Conservation (phyloP, 2,797 vertebrate genomes). For the Tapera naevia region DNA sequence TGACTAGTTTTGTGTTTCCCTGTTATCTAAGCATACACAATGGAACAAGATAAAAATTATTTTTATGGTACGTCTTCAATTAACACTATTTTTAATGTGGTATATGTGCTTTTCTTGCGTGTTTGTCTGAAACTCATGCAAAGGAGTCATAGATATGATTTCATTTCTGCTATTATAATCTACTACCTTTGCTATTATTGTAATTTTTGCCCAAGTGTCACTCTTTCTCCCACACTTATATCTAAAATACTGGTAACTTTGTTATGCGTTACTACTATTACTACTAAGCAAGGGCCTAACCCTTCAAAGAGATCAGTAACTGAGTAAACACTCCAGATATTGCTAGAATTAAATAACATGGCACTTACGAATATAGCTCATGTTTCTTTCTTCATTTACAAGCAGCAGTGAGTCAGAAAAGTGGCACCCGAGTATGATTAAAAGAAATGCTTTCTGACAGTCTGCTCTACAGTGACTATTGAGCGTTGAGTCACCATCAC, state of each 20-base stretch:
- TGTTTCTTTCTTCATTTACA: constrained; percentile 42
- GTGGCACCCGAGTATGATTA: background rate
- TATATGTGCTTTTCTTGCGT: background rate
- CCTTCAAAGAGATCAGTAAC: background rate
- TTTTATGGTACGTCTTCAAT: background rate
- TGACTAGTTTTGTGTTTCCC: background rate
- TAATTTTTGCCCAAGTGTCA: background rate
- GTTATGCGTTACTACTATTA: background rate
- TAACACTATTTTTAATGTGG: background rate
- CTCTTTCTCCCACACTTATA: background rate
- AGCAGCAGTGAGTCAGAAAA: constrained; percentile 51
- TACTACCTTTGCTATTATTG: background rate
- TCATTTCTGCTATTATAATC: background rate
- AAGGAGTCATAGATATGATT: background rate
- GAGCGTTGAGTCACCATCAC: constrained; percentile 36
- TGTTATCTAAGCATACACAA: background rate
- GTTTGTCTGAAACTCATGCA: background rate
- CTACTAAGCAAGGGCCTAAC: background rate
- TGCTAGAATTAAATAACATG: constrained; percentile 7
- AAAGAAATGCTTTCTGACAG: constrained; percentile 40
- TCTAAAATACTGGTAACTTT: background rate
- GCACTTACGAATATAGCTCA: background rate
- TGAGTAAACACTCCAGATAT: background rate
- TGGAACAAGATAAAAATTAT: background rate
- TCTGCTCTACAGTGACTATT: background rate